Evolutionary conservation across 2,113 vertebrate species (phyloP), one percentile per base, ranked within the genome.

Genomic region (Delphinus delphis): DNA sequence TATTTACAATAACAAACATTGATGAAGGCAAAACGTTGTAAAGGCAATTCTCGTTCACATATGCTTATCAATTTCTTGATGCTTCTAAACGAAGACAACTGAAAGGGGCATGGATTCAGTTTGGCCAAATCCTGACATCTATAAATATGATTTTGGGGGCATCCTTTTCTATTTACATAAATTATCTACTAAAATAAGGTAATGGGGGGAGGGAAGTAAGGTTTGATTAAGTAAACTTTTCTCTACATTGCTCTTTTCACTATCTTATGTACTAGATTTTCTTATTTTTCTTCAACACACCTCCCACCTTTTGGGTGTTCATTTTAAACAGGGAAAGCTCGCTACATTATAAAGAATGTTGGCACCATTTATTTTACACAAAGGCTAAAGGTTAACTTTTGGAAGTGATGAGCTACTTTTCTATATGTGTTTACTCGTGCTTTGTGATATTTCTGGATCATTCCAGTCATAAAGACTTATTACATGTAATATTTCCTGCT

Each of bases 401-500:
- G 71, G 81, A 97, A 89, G 96, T 60, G 47, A 91, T 94, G 84
- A 71, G 74, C 55, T 90, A 90, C 58, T 96, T 97, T 96, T 88
- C 62, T 68, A 26, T 21, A 2, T 28, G 1, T 85, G 41, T 98
- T 93, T 98, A 96, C 90, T 86, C 97, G 70, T 97, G 68, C 55
- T 94, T 70, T 95, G 92, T 96, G 38, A 83, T 41, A 94, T 31
- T 95, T 98, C 80, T 97, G 82, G 96, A 94, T 86, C 98, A 97
- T 97, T 98, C 98, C 98, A 88, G 80, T 90, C 95, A 95, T 86
- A 79, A 91, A 76, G n/a, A 96, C 88, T 50, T 96, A 92, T 76
- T 77, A 67, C 74, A 44, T 97, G 92, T 97, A 97, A 85, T 96
- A 97, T 98, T 97, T 95, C 74, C 92, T 94, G 5, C 62, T 92